A percentile compares a stretch with the other conserved stretches of the same genome.
Conservation (phyloP, 2,888 invertebrate species). For the Cacoxenus indagator region DNA sequence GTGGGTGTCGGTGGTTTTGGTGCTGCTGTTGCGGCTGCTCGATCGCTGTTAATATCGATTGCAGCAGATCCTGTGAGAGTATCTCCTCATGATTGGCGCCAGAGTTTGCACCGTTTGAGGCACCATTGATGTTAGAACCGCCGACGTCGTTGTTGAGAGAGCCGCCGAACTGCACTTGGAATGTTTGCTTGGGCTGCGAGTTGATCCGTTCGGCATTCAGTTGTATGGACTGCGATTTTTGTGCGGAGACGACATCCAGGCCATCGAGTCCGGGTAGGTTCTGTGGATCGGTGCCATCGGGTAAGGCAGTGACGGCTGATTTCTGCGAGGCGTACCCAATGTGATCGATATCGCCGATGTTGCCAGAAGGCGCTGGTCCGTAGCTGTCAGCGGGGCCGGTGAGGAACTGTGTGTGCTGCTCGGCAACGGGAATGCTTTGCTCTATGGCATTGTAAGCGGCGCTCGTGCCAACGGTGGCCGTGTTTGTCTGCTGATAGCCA, state of each 20-base stretch:
- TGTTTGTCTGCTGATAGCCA: constrained; percentile 45
- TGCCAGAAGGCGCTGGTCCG: constrained; percentile 62
- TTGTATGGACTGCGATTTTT: constrained; percentile 66
- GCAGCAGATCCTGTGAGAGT: constrained; percentile 82
- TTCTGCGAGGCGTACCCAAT: constrained; percentile 67
- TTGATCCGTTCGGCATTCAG: constrained; percentile 72
- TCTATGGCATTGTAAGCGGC: constrained; percentile 54
- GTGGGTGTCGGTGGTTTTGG: constrained; percentile 34
- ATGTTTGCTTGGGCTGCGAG: constrained; percentile 75
- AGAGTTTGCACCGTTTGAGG: constrained; percentile 48
- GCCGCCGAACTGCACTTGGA: constrained; percentile 82
- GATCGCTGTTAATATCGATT: constrained; percentile 85
- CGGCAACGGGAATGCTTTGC: constrained; percentile 63
- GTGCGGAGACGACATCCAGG: constrained; percentile 66
- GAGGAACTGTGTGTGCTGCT: constrained; percentile 62
- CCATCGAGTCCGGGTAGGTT: constrained; percentile 65
- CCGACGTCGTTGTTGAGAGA: constrained; percentile 29
- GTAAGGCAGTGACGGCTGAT: constrained; percentile 51
- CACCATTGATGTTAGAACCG: constrained; percentile 50
- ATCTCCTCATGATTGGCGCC: constrained; percentile 83
- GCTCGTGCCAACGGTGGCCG: constrained; percentile 44
- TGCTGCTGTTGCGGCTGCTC: constrained; percentile 75
- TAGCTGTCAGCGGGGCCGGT: constrained; percentile 52
- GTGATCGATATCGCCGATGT: constrained; percentile 55
- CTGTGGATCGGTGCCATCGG: constrained; percentile 55